phyloP scores from a whole-genome alignment of 2,113 vertebrate genomes.

The Tragelaphus scriptus region DNA sequence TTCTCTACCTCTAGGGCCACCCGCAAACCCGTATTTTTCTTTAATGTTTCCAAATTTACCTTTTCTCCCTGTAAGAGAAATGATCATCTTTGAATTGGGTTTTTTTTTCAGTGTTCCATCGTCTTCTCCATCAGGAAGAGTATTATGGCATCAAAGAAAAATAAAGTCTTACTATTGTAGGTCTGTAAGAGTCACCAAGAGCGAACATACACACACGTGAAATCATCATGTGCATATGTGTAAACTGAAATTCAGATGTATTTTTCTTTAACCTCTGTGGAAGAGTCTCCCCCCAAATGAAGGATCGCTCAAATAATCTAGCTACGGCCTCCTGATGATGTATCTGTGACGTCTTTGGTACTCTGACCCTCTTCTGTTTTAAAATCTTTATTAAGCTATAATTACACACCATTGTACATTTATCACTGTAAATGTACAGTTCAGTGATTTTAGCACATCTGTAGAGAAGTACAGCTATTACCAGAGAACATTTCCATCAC shows the following conservation, averaged over 20 bases:
- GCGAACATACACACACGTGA: background rate
- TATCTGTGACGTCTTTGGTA: background rate
- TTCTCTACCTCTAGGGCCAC: background rate
- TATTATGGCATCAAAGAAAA: slow-evolving; percentile 11
- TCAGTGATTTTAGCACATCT: background rate
- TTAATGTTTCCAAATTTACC: slow-evolving; percentile 5
- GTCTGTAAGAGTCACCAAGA: background rate
- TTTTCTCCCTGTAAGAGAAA: slow-evolving; percentile 2
- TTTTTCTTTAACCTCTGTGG: background rate
- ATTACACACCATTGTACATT: background rate
- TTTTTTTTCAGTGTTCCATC: slow-evolving; percentile 38
- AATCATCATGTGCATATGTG: background rate
- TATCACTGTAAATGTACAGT: background rate
- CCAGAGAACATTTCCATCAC: background rate
- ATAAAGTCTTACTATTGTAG: background rate
- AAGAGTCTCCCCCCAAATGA: background rate
- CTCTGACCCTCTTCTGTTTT: background rate
- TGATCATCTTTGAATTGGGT: background rate
- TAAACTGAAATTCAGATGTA: background rate
- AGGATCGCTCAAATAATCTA: background rate
- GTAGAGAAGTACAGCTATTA: background rate
- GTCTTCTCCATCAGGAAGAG: background rate
- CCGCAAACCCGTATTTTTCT: background rate
- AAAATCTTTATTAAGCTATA: background rate
- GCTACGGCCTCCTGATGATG: background rate